Evolutionary conservation across 2,113 vertebrate genomes (phyloP).

Genomic region (Apteryx owenii): DNA sequence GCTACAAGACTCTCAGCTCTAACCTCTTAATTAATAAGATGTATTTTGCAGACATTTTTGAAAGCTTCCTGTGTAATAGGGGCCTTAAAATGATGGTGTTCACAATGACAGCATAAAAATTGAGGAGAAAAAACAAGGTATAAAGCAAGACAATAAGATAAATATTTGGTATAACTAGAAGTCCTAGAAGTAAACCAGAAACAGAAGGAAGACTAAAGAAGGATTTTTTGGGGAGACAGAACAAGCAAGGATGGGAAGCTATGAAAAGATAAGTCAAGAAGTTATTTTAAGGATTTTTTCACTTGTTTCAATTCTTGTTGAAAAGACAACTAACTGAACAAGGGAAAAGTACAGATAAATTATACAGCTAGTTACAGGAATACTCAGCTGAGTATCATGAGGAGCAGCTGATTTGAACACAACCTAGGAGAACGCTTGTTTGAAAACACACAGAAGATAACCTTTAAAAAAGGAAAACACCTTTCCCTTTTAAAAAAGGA

Average conservation of each 20-base stretch:
- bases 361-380: not conserved
- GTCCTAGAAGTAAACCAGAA: not conserved
- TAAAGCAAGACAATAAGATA: not conserved
- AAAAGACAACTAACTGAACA: not conserved
- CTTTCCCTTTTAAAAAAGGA: not conserved
- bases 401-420: not conserved
- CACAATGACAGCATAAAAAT: not conserved
- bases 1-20: not conserved
- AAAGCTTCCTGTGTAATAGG: not conserved
- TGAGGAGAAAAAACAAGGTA: accelerated
- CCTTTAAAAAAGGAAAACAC: not conserved
- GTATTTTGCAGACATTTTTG: not conserved
- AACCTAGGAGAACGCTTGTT: not conserved
- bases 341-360: not conserved
- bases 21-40: not conserved
- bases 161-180: not conserved
- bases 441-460: not conserved
- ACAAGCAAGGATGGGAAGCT: not conserved
- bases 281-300: not conserved
- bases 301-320: not conserved
- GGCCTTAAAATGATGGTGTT: not conserved
- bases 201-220: not conserved
- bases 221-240: not conserved
- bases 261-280: not conserved
- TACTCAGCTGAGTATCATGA: not conserved